Conservation (phyloP, 2,888 invertebrate species). For the Automeris io region DNA sequence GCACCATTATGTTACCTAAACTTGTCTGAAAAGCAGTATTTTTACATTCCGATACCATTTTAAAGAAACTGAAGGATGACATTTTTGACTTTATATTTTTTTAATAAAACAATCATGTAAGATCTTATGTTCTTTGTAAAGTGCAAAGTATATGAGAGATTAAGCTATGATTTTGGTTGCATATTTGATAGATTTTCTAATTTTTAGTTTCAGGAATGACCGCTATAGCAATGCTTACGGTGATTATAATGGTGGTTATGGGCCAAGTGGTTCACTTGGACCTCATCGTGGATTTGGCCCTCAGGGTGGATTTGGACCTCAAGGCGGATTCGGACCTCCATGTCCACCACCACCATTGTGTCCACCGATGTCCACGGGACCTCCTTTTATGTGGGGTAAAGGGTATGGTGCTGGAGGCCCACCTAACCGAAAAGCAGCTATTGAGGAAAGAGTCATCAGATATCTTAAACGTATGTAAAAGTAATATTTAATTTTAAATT, state of each 20-base stretch:
- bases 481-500: too few species aligned
- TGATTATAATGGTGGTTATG: conserved; percentile 45
- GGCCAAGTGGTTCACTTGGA: conserved; percentile 24
- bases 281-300: conserved; percentile 20
- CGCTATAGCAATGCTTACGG: conserved; percentile 49
- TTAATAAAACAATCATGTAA: too few species aligned
- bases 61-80: too few species aligned
- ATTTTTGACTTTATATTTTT: too few species aligned
- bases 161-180: too few species aligned
- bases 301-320: conserved; percentile 8
- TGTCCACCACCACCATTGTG: conserved; percentile 5
- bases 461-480: conserved; percentile 41
- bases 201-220: conserved; percentile 28
- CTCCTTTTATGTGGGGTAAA: conserved; percentile 21
- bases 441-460: conserved; percentile 17
- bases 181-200: too few species aligned
- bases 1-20: too few species aligned
- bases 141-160: too few species aligned
- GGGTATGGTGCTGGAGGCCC: conserved; percentile 38
- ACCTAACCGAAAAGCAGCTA: conserved; percentile 12
- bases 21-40: too few species aligned
- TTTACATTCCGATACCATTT: too few species aligned
- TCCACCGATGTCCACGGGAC: background rate
- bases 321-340: conserved; percentile 15
- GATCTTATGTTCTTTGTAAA: too few species aligned